Conservation (phyloP, 2,113 vertebrate genomes). For the Ageneiosus marmoratus region DNA sequence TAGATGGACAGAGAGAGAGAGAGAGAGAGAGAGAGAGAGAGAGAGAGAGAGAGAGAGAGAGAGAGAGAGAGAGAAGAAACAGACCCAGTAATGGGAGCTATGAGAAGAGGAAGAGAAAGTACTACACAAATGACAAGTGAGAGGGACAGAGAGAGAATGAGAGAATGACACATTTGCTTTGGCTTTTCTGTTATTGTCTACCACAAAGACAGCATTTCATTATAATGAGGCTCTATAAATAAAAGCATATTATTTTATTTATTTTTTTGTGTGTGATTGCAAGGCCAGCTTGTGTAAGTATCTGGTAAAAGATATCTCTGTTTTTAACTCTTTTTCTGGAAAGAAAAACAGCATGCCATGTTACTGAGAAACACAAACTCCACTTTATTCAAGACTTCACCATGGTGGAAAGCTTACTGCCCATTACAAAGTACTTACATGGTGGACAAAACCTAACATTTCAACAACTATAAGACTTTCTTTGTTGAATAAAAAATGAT, state of each 20-base stretch:
- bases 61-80: not conserved
- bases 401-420: too few relatives aligned
- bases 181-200: not conserved
- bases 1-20: conserved; percentile 10
- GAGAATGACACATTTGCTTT: not conserved
- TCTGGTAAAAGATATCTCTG: not conserved
- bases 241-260: not conserved
- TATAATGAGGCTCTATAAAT: not conserved
- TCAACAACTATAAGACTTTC: too few relatives aligned
- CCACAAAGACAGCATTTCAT: not conserved
- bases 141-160: not conserved
- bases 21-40: not conserved
- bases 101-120: not conserved
- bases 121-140: not conserved
- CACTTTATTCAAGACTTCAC: not conserved
- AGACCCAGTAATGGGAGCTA: not conserved
- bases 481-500: too few relatives aligned
- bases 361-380: not conserved
- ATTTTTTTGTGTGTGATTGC: not conserved
- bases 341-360: not conserved
- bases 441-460: too few relatives aligned
- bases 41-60: conserved; percentile 14
- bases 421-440: too few relatives aligned
- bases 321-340: too few relatives aligned
- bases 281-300: not conserved